These are phyloP conservation scores for Crocallis elinguaria DNA, from an alignment of 2,888 invertebrate species.

Conservation along the genomic window DNA sequence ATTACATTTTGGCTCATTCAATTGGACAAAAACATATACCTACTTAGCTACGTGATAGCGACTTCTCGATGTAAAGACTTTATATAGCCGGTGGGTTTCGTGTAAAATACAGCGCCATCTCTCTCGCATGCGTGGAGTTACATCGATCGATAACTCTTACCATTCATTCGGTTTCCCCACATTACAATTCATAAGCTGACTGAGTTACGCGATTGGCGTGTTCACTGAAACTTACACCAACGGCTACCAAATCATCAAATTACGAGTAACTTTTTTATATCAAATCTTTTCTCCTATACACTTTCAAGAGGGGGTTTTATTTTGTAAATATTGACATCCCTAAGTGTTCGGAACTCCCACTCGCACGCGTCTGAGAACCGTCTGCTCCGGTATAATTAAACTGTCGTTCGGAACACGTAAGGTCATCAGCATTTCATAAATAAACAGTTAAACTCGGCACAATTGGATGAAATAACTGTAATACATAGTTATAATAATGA, in stretches of 20 bases:
- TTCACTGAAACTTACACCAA: too few species aligned
- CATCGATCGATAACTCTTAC: neutral
- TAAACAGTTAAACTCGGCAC: neutral
- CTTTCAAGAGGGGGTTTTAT: too few species aligned
- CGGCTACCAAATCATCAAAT: too few species aligned
- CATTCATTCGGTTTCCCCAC: neutral
- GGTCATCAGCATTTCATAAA: neutral
- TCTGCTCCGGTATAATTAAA: neutral
- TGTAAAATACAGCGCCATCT: constrained; percentile 20
- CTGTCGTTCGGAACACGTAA: neutral
- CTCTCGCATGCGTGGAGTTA: neutral
- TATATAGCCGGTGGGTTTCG: too few species aligned
- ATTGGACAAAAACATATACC: too few species aligned
- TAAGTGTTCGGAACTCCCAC: too few species aligned
- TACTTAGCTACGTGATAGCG: too few species aligned
- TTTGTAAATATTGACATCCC: too few species aligned
- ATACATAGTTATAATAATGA: neutral
- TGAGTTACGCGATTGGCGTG: neutral
- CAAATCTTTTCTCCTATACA: too few species aligned
- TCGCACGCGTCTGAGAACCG: neutral
- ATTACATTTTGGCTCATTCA: too few species aligned
- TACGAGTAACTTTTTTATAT: too few species aligned
- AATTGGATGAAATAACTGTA: neutral
- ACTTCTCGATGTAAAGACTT: too few species aligned
- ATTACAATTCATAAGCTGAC: neutral